Evolutionary conservation across 2,888 invertebrate species (phyloP).

Genomic region (Amiota communis): DNA sequence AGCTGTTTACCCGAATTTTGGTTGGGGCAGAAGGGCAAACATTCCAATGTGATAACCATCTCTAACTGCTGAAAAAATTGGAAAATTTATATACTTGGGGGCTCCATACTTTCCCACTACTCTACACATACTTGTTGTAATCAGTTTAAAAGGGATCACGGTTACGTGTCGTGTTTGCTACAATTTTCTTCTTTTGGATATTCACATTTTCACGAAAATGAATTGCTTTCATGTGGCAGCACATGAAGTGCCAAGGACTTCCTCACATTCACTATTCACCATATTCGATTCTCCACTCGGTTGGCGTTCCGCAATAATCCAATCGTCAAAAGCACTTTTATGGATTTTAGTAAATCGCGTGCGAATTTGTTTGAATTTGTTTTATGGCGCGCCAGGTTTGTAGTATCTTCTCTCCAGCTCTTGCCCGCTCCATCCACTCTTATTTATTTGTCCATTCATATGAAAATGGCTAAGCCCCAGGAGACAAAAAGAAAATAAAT

Average conservation of each 20-base stretch:
- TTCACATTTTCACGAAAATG: conserved; percentile 5
- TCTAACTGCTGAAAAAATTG: not conserved
- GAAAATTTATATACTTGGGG: conserved; percentile 5
- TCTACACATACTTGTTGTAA: not conserved
- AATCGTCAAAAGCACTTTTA: conserved; percentile 58
- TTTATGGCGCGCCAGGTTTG: conserved; percentile 3
- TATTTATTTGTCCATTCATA: not conserved
- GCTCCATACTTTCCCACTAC: not conserved
- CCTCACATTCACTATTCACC: not conserved
- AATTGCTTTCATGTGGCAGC: conserved; percentile 11
- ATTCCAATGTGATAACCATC: not conserved
- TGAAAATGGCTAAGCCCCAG: conserved; percentile 2
- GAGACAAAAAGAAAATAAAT: not conserved
- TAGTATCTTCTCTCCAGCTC: too few relatives aligned
- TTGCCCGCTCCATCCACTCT: too few relatives aligned
- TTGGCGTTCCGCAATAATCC: conserved; percentile 54
- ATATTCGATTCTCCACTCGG: conserved; percentile 12
- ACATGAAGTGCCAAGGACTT: not conserved
- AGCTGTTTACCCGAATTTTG: not conserved
- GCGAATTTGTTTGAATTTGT: conserved; percentile 59
- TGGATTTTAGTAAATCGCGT: conserved; percentile 62
- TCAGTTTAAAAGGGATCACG: conserved; percentile 14
- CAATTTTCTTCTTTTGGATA: not conserved
- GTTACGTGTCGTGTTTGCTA: not conserved
- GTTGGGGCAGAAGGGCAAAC: not conserved